Conservation (phyloP, 2,888 invertebrate species). For the Agrochola lychnidis region DNA sequence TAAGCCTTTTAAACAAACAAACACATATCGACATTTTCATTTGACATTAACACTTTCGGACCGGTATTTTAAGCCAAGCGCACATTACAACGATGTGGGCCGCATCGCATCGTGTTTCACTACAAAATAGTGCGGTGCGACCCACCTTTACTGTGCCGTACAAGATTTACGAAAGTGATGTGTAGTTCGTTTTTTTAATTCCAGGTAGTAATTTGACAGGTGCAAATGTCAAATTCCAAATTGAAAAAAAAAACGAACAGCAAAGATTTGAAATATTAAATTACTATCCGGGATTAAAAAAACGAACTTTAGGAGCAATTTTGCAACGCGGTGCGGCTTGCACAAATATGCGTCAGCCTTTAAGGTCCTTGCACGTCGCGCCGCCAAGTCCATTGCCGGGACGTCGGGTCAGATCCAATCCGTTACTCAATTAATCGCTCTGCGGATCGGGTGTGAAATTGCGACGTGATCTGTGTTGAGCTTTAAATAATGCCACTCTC, state of each 20-base stretch:
- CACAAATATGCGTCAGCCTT: neutral
- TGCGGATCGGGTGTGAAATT: slow-evolving; percentile 55
- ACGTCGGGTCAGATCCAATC: slow-evolving; percentile 7
- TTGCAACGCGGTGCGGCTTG: neutral
- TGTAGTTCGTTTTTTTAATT: neutral
- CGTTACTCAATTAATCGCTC: slow-evolving; percentile 49
- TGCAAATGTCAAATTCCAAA: too few species aligned
- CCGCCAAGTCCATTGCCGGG: neutral
- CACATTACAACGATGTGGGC: neutral
- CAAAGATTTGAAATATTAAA: too few species aligned
- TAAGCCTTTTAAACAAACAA: neutral
- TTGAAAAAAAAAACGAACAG: too few species aligned
- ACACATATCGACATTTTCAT: neutral
- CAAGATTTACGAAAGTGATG: neutral
- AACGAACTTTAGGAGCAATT: neutral
- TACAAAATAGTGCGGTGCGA: neutral
- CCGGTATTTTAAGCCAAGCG: neutral
- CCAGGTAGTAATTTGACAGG: too few species aligned
- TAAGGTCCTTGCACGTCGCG: slow-evolving; percentile 1
- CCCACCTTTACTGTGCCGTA: neutral
- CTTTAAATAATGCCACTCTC: slow-evolving; percentile 45
- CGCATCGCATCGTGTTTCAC: neutral
- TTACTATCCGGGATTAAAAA: too few species aligned
- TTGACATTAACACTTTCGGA: neutral
- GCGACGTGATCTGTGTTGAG: slow-evolving; percentile 47